Conservation (phyloP, 2,888 invertebrate genomes). For the Himalopsyche kuldschensis region DNA sequence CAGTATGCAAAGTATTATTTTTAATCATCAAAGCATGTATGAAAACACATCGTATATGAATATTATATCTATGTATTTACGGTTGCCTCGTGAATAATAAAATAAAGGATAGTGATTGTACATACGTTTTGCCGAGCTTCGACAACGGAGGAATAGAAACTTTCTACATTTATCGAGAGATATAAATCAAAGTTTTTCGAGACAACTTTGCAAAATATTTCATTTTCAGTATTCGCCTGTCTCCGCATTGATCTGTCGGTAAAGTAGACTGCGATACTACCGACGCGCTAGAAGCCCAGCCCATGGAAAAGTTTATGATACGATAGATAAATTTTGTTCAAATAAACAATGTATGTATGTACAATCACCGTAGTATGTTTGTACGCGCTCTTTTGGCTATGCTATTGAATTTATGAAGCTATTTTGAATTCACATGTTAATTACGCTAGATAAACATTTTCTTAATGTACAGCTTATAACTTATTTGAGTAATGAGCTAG, state of each 20-base stretch:
- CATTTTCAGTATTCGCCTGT: neutral
- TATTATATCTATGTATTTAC: no score
- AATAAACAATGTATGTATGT: no score
- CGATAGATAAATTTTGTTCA: no score
- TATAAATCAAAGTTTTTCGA: neutral
- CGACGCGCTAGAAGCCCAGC: neutral
- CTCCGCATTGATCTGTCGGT: neutral
- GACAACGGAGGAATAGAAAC: neutral
- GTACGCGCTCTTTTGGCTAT: no score
- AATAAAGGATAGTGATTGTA: neutral
- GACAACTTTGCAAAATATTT: neutral
- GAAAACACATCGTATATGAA: neutral
- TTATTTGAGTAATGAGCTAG: no score
- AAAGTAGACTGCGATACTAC: neutral
- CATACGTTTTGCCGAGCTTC: neutral
- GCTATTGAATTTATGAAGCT: no score
- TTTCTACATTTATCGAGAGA: neutral
- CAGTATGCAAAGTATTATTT: neutral
- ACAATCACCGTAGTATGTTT: no score
- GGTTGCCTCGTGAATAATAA: neutral
- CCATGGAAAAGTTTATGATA: no score
- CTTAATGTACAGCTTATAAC: no score
- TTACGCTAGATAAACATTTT: no score
- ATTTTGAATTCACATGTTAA: no score
- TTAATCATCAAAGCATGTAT: neutral